Conservation (phyloP, 2,888 invertebrate species). For the Ectropis crepuscularia region DNA sequence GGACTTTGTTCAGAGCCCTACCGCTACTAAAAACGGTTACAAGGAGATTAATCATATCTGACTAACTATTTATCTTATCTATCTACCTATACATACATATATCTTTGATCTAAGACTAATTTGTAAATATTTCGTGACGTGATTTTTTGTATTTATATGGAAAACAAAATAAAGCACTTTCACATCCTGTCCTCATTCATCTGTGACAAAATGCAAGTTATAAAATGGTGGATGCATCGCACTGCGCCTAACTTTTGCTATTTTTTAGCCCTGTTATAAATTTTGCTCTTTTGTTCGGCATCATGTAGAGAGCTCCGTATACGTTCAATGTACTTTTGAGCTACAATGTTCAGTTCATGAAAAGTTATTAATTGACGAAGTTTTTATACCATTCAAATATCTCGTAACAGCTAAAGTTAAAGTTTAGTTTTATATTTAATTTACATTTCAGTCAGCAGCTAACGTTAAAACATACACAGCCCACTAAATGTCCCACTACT, state of each 20-base stretch:
- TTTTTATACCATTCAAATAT: not conserved
- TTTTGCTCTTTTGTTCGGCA: constrained; percentile 5
- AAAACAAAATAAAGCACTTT: not conserved
- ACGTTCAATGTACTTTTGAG: not conserved
- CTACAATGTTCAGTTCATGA: not conserved
- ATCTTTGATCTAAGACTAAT: too few species aligned
- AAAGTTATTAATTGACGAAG: constrained; percentile 1
- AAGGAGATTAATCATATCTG: too few species aligned
- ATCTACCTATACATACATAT: too few species aligned
- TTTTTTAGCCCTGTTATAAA: constrained; percentile 9
- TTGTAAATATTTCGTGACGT: too few species aligned
- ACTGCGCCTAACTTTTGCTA: constrained; percentile 4
- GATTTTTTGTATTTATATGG: not conserved
- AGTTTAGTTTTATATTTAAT: too few species aligned
- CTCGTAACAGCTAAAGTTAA: too few species aligned
- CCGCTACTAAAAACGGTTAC: too few species aligned
- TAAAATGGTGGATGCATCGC: constrained; percentile 11
- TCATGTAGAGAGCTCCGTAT: not conserved
- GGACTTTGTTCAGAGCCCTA: too few species aligned
- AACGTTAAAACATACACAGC: too few species aligned
- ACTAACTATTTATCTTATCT: too few species aligned
- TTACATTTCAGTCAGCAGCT: too few species aligned
- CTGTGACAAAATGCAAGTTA: not conserved
- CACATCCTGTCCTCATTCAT: not conserved
- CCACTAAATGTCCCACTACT: too few species aligned